Percentiles rank a stretch among this genome's conserved stretches.
Evolutionary conservation across 2,888 invertebrate species (phyloP).

Genomic region (Fabriciana adippe): DNA sequence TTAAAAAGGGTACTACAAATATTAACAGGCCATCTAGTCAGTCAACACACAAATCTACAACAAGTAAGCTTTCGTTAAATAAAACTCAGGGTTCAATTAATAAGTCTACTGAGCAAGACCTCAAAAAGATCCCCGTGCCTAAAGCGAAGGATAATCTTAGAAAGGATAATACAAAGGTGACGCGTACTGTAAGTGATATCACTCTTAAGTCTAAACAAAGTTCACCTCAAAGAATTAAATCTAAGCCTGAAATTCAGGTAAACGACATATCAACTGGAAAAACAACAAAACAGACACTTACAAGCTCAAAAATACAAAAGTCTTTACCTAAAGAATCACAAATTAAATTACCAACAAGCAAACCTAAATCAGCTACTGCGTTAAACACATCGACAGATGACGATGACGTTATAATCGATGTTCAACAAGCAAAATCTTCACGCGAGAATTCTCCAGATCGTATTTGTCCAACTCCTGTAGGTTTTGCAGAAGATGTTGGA

Average conservation of each 20-base stretch:
- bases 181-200: constrained; percentile 82
- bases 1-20: constrained; percentile 55
- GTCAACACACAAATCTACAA: constrained; percentile 47
- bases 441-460: constrained; percentile 89
- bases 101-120: constrained; percentile 58
- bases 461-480: constrained; percentile 85
- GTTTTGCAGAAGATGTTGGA: constrained; percentile 81
- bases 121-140: constrained; percentile 58
- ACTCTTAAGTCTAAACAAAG: constrained; percentile 75
- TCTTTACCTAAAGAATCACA: constrained; percentile 55
- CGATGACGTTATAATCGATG: constrained; percentile 85
- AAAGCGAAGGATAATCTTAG: constrained; percentile 68
- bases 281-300: constrained; percentile 50
- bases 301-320: constrained; percentile 52
- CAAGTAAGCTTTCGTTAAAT: constrained; percentile 48
- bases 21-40: constrained; percentile 58
- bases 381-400: constrained; percentile 78
- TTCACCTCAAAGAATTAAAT: constrained; percentile 71
- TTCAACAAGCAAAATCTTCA: constrained; percentile 88
- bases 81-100: constrained; percentile 50
- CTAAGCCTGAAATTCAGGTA: constrained; percentile 77
- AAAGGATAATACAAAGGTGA: constrained; percentile 71
- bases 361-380: constrained; percentile 77
- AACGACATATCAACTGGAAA: constrained; percentile 60
- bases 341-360: constrained; percentile 62